Base-by-base conservation (phyloP, 2,113 vertebrate species). In the Reinhardtius hippoglossoides region DNA sequence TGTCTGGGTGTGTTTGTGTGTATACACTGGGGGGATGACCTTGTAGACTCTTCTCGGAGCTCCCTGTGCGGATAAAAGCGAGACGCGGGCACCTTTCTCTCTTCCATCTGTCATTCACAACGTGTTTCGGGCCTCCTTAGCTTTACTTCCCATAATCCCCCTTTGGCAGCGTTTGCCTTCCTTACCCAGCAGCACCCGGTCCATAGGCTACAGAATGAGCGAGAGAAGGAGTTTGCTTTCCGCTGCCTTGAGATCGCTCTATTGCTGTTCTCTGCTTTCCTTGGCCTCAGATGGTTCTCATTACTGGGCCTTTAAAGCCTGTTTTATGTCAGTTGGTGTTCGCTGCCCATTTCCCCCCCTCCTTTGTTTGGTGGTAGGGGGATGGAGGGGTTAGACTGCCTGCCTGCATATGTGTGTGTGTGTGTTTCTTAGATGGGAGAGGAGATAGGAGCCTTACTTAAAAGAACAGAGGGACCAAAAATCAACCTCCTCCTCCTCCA, bases 261-360 rank as follows among this genome's bases (percentile, higher is more conserved):
- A 67, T 50, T 78, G 81, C 86, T 87, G 79, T 74, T 85, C 87
- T 84, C 74, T 82, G 82, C 76, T 83, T 82, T 80, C 69, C 74
- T 78, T 81, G 26, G 74, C 52, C 91, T 92, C 94, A 95, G 93
- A 93, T 95, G 94, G 93, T 95, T 95, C 91, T 94, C 92, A 93
- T 94, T 95, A 95, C 90, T 55, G 76, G 63, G 82, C 88, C 91
- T 94, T 94, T 94, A 92, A 93, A 94, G 91, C 86, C 89, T 93
- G 91, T 93, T 94, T 93, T 92, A 92, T 94, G 92, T 93, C 88
- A 86, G 90, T 91, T 92, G 91, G 91, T 91, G 89, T 92, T 93
- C 77, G 70, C 89, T 94, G 91, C 92, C 93, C 89, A 48, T 86
- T 87, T 21, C 76, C 78, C 89, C 74, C 81, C 78, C 88, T 78